Conservation (phyloP, 2,113 vertebrate genomes). For the Strigops habroptila region DNA sequence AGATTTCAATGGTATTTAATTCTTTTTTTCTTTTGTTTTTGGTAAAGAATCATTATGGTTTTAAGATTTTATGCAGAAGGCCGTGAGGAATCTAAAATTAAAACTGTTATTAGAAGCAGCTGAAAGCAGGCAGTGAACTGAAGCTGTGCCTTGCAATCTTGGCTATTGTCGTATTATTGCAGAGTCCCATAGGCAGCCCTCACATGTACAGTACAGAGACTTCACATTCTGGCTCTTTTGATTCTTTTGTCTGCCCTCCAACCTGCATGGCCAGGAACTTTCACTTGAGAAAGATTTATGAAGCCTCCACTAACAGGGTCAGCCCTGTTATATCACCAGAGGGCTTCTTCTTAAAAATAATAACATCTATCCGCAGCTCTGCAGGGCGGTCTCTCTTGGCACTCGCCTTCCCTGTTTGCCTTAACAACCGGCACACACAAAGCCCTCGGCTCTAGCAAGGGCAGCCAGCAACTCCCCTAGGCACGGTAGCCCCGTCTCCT, state of each 20-base stretch:
- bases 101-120: constrained; percentile 71
- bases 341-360: constrained; percentile 87
- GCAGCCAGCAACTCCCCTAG: constrained; percentile 46
- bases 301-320: constrained; percentile 79
- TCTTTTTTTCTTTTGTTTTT: background rate
- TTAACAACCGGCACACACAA: constrained; percentile 75
- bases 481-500: constrained; percentile 63
- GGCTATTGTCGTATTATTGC: constrained; percentile 89
- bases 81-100: constrained; percentile 61
- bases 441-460: background rate
- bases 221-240: constrained; percentile 87
- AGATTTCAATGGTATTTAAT: background rate
- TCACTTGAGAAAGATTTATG: constrained; percentile 93
- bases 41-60: background rate
- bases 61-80: constrained; percentile 50
- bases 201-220: constrained; percentile 74
- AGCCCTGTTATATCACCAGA: constrained; percentile 83
- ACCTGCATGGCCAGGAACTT: constrained; percentile 85
- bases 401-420: constrained; percentile 82
- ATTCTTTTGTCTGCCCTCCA: constrained; percentile 87
- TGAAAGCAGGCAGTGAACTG: constrained; percentile 74
- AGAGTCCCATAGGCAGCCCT: constrained; percentile 81
- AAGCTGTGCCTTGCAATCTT: constrained; percentile 69
- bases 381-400: constrained; percentile 73
- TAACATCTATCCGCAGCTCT: constrained; percentile 83